Conservation (phyloP, 2,888 invertebrate species). For the Diaprepes abbreviatus region DNA sequence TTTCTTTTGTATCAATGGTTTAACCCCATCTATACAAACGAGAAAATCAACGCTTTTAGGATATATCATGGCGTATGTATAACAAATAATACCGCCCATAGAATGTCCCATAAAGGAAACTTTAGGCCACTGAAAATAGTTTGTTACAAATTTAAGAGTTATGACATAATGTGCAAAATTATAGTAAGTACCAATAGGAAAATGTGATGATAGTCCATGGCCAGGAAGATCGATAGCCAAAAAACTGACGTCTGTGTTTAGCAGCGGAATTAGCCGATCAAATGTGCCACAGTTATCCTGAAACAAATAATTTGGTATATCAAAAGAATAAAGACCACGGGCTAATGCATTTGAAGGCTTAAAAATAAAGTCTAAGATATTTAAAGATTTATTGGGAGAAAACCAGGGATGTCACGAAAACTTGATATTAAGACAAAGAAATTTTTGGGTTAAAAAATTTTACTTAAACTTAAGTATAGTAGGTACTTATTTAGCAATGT, state of each 20-base stretch:
- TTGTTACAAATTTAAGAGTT: constrained; percentile 69
- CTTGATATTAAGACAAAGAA: too few relatives aligned
- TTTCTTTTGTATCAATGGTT: constrained; percentile 51
- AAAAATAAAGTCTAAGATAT: too few relatives aligned
- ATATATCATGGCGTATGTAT: constrained; percentile 74
- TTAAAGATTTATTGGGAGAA: too few relatives aligned
- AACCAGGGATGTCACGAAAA: too few relatives aligned
- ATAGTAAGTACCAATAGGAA: constrained; percentile 74
- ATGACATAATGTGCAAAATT: constrained; percentile 66
- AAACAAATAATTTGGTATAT: constrained; percentile 43
- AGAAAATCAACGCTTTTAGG: constrained; percentile 74
- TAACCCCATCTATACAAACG: constrained; percentile 71
- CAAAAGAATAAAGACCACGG: too few relatives aligned
- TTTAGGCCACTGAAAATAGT: constrained; percentile 78
- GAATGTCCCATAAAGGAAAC: constrained; percentile 79
- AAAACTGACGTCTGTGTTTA: constrained; percentile 68
- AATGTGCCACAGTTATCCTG: constrained; percentile 83
- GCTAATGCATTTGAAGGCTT: too few relatives aligned
- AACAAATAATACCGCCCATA: constrained; percentile 75
- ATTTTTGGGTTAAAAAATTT: too few relatives aligned
- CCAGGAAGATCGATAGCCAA: constrained; percentile 79
- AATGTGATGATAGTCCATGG: constrained; percentile 79
- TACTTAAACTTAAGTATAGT: too few relatives aligned
- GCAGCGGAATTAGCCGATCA: constrained; percentile 77
- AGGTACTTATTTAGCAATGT: too few relatives aligned